Percentiles rank a stretch among this genome's conserved stretches.
These are phyloP conservation scores for Chaetura pelagica DNA, from an alignment of 2,113 vertebrate genomes.

Conservation along the genomic window DNA sequence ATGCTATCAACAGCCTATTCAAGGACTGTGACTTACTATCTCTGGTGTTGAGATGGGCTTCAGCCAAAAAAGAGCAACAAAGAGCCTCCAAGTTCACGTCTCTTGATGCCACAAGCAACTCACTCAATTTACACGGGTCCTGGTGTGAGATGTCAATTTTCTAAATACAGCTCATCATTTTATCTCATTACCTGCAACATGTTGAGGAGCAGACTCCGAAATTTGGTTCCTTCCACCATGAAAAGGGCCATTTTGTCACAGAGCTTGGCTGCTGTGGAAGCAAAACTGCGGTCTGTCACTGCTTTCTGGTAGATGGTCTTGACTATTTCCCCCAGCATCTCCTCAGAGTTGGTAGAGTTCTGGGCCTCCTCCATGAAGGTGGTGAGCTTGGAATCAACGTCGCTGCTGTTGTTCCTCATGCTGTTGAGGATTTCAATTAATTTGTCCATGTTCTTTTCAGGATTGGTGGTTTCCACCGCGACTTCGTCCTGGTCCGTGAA, in stretches of 20 bases:
- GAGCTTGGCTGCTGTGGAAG: conserved; percentile 92
- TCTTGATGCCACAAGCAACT: not conserved
- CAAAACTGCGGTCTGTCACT: conserved; percentile 92
- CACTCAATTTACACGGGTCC: not conserved
- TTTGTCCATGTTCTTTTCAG: conserved; percentile 91
- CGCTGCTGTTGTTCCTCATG: conserved; percentile 95
- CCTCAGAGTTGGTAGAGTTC: conserved; percentile 90
- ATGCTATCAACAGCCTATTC: not conserved
- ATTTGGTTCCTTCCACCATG: conserved; percentile 98
- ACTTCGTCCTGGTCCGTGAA: conserved; percentile 87
- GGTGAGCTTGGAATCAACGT: conserved; percentile 90
- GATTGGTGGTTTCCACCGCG: conserved; percentile 73
- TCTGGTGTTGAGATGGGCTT: not conserved
- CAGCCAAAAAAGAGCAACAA: fast-evolving
- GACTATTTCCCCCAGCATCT: conserved; percentile 91
- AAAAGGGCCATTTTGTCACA: conserved; percentile 98
- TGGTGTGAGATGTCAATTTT: not conserved
- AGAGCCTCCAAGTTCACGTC: not conserved
- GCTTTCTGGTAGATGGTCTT: conserved; percentile 93
- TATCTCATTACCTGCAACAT: conserved; percentile 90
- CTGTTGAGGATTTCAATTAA: conserved; percentile 94
- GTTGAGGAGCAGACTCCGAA: conserved; percentile 95
- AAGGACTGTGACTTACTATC: not conserved
- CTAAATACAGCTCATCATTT: fast-evolving
- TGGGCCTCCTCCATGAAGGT: conserved; percentile 98